A percentile compares a stretch with the other conserved stretches of the same genome.
phyloP scores from a whole-genome alignment of 92 coral and sea anemone species.

The Zoanthus gigantus region DNA sequence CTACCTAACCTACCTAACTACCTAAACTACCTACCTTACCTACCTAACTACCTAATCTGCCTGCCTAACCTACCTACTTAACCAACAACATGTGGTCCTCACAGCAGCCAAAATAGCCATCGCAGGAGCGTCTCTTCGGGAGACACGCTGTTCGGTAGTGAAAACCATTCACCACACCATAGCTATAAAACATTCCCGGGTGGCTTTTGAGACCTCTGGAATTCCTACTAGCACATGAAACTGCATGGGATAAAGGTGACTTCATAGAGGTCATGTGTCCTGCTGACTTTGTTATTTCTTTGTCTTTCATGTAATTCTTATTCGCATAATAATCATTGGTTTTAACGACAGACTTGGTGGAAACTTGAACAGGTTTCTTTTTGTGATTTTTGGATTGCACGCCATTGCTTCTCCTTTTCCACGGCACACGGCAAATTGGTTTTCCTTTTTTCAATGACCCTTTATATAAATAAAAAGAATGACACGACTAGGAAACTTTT shows the following conservation, averaged over 20 bases:
- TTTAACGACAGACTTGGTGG: constrained; percentile 5
- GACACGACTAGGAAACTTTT: neutral
- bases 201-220: constrained; percentile 38
- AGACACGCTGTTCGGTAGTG: constrained; percentile 42
- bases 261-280: constrained; percentile 10
- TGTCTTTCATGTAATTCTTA: neutral
- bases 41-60: no score
- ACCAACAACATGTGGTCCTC: constrained; percentile 25
- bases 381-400: constrained; percentile 21
- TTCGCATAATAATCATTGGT: constrained; percentile 16
- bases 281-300: neutral
- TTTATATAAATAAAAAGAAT: neutral
- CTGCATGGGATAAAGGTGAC: constrained; percentile 14
- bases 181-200: constrained; percentile 44
- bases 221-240: constrained; percentile 29
- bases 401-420: constrained; percentile 29
- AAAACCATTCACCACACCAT: constrained; percentile 24
- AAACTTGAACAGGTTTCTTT: constrained; percentile 11
- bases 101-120: constrained; percentile 44
- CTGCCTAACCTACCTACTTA: no score
- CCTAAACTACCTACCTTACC: no score
- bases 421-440: constrained; percentile 37
- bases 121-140: constrained; percentile 42
- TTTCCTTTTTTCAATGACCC: constrained; percentile 38
- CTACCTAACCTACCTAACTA: no score